A percentile compares a stretch with the other conserved stretches of the same genome.
Evolutionary conservation across 2,113 vertebrate genomes (phyloP).

Genomic region (Larimichthys polyactis): DNA sequence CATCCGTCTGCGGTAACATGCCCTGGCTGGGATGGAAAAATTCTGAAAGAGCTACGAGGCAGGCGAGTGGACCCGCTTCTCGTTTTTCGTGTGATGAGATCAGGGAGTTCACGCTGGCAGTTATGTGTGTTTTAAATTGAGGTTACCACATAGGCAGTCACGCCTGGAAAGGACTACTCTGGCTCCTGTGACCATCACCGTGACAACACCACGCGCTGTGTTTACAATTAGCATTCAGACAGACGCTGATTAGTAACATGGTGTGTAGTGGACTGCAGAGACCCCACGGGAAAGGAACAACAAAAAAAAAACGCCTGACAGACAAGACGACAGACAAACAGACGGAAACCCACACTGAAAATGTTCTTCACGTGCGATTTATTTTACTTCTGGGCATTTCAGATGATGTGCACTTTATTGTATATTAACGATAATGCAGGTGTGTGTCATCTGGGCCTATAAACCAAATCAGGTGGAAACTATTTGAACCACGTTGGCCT

Average conservation of each 20-base stretch:
- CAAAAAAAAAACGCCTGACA: background rate
- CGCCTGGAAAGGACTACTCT: slow-evolving; percentile 38
- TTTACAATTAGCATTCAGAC: slow-evolving; percentile 70
- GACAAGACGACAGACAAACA: background rate
- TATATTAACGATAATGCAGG: slow-evolving; percentile 42
- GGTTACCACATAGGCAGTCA: slow-evolving; percentile 56
- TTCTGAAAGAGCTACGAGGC: slow-evolving; percentile 14
- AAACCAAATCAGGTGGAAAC: slow-evolving; percentile 66
- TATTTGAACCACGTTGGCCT: slow-evolving; percentile 54
- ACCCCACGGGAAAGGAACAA: background rate
- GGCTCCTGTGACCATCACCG: slow-evolving; percentile 51
- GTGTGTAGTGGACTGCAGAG: slow-evolving; percentile 29
- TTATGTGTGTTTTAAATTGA: slow-evolving; percentile 60
- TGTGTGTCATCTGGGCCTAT: slow-evolving; percentile 45
- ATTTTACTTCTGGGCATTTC: slow-evolving; percentile 17
- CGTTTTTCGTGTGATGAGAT: slow-evolving; percentile 51
- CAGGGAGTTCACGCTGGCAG: slow-evolving; percentile 57
- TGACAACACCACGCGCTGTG: slow-evolving; percentile 63
- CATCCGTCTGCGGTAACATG: background rate
- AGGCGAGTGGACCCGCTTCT: background rate
- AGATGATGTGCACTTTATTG: slow-evolving; percentile 25
- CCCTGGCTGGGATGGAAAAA: slow-evolving; percentile 20
- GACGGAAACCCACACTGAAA: background rate
- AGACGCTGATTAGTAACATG: slow-evolving; percentile 36
- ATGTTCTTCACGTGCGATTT: slow-evolving; percentile 21